Conservation (phyloP, 92 coral and sea anemone genomes). For the Epizoanthus rinbou region DNA sequence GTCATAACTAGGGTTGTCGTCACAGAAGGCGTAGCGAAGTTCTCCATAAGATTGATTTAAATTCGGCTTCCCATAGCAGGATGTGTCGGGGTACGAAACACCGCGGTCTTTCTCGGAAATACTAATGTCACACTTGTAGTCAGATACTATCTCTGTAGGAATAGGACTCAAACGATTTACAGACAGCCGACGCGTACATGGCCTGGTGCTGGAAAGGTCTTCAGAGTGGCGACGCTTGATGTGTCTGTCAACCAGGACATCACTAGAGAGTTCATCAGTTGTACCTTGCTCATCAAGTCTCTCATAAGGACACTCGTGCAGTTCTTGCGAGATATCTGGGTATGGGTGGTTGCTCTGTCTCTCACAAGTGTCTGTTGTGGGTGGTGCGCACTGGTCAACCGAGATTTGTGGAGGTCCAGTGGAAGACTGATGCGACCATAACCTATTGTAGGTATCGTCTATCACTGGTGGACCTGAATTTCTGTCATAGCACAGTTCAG, state of each 20-base stretch:
- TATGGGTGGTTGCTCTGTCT: background rate
- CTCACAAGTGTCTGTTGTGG: background rate
- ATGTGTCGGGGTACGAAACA: background rate
- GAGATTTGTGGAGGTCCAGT: background rate
- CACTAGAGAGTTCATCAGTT: background rate
- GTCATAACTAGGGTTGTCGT: background rate
- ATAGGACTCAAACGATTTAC: background rate
- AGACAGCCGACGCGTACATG: background rate
- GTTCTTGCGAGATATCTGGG: background rate
- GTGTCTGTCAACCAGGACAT: background rate
- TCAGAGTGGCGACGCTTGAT: background rate
- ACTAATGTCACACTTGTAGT: background rate
- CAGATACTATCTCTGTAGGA: background rate
- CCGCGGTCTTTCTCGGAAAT: background rate
- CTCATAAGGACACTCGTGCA: too few species aligned
- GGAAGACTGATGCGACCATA: background rate
- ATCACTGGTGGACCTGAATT: background rate
- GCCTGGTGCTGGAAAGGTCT: background rate
- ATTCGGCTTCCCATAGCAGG: background rate
- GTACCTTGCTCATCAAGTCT: background rate
- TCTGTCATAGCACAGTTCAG: constrained; percentile 13
- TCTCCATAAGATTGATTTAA: constrained; percentile 7
- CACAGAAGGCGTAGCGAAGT: background rate
- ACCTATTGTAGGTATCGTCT: background rate
- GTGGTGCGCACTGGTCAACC: background rate